Evolutionary conservation across 2,888 invertebrate species (phyloP), one percentile per base, ranked within the genome.

Genomic region (Vannuccia rotundouncinata): DNA sequence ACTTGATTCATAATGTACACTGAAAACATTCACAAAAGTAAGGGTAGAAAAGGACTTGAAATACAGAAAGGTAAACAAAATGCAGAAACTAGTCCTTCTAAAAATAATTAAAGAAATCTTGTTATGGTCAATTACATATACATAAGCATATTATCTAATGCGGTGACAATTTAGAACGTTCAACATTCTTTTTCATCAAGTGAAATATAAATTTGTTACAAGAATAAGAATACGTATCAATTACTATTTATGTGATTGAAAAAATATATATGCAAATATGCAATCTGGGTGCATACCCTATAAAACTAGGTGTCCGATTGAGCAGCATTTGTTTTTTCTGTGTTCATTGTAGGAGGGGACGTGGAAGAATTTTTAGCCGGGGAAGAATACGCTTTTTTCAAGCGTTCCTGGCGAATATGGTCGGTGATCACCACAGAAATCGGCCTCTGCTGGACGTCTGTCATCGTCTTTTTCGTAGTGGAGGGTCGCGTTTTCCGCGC

Each of bases 351-450:
- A 10, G 74, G 22, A 13, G 22, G 77, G 10, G 78, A 59, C 25
- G 0, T 5, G 5, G 78, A 5, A 2, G 2, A 22, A 10, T 2
- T 22, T 29, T n/a, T 29, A 2, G 66, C 5, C 13, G 78, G 60
- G 29, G 75, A 59, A 5, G 75, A 29, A 28, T 78, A 75, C 1
- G 28, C 76, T 5, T 59, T 22, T 28, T 75, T 28, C 1, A 2
- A 5, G 13, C 29, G 25, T 31, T 75, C 75, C 25, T 75, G 75
- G 29, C 75, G 75, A 75, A 75, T 75, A 29, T 29, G 30, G n/a
- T 75, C 66, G 1, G 60, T 78, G 22, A 75, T 31, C 76, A 29
- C 66, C 28, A 75, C 78, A 59, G 66, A 78, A 1, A 29, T 75
- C n/a, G 66, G 59, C 10, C 66, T 28, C 5, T 30, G 75, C n/a